Conservation (phyloP, 2,888 invertebrate species). For the Volucella inanis region DNA sequence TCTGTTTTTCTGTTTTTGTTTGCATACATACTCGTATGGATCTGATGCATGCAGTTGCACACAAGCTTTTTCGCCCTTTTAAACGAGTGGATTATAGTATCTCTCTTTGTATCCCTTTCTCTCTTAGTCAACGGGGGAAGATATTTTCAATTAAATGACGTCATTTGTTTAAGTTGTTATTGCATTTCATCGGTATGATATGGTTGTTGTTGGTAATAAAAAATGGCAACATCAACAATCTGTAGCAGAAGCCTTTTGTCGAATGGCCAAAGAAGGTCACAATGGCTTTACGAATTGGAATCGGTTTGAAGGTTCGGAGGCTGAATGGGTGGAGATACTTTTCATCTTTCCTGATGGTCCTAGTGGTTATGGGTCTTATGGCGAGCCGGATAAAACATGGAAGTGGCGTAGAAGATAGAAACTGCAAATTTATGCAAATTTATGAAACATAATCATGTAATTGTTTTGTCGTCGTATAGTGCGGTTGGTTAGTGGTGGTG, state of each 20-base stretch:
- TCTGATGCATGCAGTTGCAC: constrained; percentile 26
- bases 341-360: constrained; percentile 30
- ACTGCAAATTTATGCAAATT: constrained; percentile 74
- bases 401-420: constrained; percentile 51
- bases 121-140: not conserved
- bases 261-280: constrained; percentile 67
- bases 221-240: constrained; percentile 7
- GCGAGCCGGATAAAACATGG: constrained; percentile 11
- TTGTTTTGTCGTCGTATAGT: constrained; percentile 72
- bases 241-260: constrained; percentile 32
- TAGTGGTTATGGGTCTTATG: not conserved
- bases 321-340: constrained; percentile 1
- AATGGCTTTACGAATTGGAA: constrained; percentile 49
- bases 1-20: not conserved
- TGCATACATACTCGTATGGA: not conserved
- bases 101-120: not conserved
- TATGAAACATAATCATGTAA: constrained; percentile 74
- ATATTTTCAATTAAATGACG: constrained; percentile 65
- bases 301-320: not conserved
- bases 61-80: too few relatives aligned
- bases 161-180: constrained; percentile 72
- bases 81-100: constrained; percentile 3
- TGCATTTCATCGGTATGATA: constrained; percentile 60
- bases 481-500: constrained; percentile 64
- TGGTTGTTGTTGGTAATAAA: constrained; percentile 13